Evolutionary conservation across 2,797 vertebrate genomes (phyloP).

Genomic region (Margarornis squamiger): DNA sequence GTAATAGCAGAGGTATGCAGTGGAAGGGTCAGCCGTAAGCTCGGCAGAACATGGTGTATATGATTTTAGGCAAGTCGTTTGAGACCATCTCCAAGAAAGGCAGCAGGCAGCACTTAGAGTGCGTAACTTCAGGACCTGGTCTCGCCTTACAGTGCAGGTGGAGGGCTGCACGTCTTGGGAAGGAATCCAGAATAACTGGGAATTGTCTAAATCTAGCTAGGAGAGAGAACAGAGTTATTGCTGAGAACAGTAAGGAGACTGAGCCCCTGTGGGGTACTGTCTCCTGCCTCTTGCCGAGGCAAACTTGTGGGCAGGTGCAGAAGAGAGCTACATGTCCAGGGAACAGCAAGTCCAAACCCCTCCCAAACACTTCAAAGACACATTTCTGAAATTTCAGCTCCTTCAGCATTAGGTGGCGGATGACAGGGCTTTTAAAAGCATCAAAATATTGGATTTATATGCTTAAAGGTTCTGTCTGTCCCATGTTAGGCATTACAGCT

Average conservation of each 20-base stretch:
- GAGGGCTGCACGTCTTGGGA: neutral
- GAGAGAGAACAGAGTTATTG: neutral
- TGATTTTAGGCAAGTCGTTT: neutral
- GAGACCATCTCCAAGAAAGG: neutral
- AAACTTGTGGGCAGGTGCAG: neutral
- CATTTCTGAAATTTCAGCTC: neutral
- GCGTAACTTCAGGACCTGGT: neutral
- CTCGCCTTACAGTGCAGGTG: slow-evolving; percentile 10
- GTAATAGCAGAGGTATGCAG: slow-evolving; percentile 14
- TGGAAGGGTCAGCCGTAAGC: slow-evolving; percentile 4
- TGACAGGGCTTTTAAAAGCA: neutral
- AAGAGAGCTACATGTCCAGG: neutral
- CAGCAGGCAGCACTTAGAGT: neutral
- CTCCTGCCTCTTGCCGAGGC: neutral
- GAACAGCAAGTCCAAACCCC: neutral
- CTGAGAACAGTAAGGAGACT: neutral
- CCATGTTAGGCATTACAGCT: neutral
- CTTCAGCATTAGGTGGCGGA: neutral
- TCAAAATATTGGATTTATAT: neutral
- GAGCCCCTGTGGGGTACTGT: neutral
- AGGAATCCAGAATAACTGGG: neutral
- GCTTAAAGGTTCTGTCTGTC: neutral
- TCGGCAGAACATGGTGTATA: neutral
- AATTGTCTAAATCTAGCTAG: neutral
- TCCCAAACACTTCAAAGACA: neutral